These are phyloP conservation scores for Heteractis magnifica DNA, from an alignment of 92 coral and sea anemone species.

Conservation along the genomic window DNA sequence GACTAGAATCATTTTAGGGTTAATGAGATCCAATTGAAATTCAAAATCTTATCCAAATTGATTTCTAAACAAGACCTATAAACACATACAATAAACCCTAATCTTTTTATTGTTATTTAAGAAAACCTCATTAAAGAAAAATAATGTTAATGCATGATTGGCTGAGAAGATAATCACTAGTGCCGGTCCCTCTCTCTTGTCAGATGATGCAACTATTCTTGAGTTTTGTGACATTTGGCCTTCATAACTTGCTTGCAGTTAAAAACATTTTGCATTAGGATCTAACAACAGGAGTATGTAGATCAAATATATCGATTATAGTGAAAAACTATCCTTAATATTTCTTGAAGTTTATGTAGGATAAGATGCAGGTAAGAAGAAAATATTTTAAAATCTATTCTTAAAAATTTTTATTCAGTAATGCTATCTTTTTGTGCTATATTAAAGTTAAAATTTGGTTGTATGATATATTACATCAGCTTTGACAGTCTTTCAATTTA, in stretches of 20 bases:
- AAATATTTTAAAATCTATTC: background rate
- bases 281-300: background rate
- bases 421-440: background rate
- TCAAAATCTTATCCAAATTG: background rate
- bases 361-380: no score
- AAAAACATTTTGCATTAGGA: background rate
- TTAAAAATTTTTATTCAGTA: background rate
- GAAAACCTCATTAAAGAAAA: background rate
- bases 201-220: slow-evolving; percentile 39
- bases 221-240: slow-evolving; percentile 17
- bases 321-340: no score
- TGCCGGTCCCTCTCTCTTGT: slow-evolving; percentile 33
- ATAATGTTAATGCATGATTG: background rate
- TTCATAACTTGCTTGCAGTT: background rate
- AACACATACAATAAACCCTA: background rate
- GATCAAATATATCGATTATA: background rate
- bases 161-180: background rate
- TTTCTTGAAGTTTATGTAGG: no score
- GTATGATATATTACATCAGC: slow-evolving; percentile 9
- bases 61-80: background rate
- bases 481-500: no score
- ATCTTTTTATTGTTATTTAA: background rate
- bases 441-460: background rate
- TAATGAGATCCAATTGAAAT: background rate
- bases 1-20: background rate